These are phyloP conservation scores for Procapra przewalskii DNA, from an alignment of 2,113 vertebrate species.

Conservation along the genomic window DNA sequence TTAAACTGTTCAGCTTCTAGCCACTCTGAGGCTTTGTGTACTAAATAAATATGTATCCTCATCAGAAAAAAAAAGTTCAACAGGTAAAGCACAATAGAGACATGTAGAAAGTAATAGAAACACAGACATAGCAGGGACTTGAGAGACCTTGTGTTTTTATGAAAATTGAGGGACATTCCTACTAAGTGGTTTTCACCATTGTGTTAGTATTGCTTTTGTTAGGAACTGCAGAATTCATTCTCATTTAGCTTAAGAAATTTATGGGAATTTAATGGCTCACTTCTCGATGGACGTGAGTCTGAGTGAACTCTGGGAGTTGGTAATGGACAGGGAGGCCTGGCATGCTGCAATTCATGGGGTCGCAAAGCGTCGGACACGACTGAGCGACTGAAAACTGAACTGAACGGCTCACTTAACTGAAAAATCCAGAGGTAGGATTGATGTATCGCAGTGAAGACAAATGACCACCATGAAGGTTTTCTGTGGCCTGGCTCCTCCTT, in stretches of 20 bases:
- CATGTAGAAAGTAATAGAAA: not conserved
- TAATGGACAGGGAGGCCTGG: too few species aligned
- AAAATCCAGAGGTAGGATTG: not conserved
- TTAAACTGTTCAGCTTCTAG: constrained; percentile 30
- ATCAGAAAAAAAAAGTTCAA: not conserved
- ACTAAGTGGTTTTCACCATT: not conserved
- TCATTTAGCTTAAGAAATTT: not conserved
- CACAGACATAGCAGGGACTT: not conserved
- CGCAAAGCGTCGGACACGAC: too few species aligned
- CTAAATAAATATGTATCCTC: not conserved
- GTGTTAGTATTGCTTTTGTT: not conserved
- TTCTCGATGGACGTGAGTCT: too few species aligned
- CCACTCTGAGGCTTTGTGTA: not conserved
- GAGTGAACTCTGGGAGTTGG: too few species aligned
- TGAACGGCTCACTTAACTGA: not conserved
- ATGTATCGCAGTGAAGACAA: not conserved
- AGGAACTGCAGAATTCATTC: not conserved
- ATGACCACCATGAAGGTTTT: rapidly evolving
- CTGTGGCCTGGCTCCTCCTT: not conserved
- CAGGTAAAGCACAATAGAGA: not conserved
- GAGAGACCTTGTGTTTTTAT: not conserved
- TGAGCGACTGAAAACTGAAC: too few species aligned
- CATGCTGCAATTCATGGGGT: too few species aligned
- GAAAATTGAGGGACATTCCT: not conserved
- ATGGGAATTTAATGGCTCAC: not conserved